These are phyloP conservation scores for Periparus ater DNA, from an alignment of 2,797 vertebrate species.

Conservation along the genomic window DNA sequence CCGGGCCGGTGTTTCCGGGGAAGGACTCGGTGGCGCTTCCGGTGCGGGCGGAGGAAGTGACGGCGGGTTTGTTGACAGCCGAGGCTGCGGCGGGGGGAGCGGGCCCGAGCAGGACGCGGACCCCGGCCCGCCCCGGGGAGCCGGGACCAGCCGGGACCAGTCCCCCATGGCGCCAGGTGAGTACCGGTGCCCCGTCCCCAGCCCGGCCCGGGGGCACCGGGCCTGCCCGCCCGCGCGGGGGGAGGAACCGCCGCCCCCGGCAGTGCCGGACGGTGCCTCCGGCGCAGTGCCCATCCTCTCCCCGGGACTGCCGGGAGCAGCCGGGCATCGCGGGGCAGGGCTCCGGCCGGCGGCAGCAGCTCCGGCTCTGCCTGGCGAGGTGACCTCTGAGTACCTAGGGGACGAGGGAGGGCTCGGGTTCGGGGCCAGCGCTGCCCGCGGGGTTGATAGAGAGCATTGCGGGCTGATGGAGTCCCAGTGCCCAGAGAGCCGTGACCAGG, in stretches of 20 bases:
- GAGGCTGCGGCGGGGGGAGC: constrained; percentile 42
- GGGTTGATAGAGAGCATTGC: rapidly evolving
- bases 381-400: neutral
- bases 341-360: neutral
- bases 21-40: neutral
- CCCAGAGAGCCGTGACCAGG: neutral
- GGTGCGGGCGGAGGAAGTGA: constrained; percentile 68
- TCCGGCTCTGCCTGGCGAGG: neutral
- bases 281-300: neutral
- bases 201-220: neutral
- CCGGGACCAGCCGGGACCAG: neutral
- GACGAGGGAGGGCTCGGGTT: neutral
- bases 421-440: neutral
- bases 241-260: neutral
- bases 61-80: constrained; percentile 79
- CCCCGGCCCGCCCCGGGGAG: neutral
- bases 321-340: neutral
- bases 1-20: neutral
- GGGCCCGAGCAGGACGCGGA: constrained; percentile 14
- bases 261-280: neutral
- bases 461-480: neutral
- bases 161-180: neutral
- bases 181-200: neutral
- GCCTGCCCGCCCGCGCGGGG: neutral
- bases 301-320: neutral